Conservation (phyloP, 2,888 invertebrate species). For the Pardosa pseudoannulata region DNA sequence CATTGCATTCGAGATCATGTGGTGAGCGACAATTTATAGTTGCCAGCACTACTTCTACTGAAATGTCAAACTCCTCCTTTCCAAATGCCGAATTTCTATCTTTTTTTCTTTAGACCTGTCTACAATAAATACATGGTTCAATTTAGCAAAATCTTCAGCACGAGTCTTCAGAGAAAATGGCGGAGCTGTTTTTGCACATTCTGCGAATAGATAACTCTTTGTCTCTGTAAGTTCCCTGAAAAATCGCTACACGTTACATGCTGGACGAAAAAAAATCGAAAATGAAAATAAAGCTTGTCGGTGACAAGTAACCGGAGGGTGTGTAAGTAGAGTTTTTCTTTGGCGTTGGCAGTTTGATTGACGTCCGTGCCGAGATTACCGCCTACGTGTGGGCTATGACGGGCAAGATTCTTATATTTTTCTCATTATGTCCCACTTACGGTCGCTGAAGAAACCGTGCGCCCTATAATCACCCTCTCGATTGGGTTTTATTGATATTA, state of each 20-base stretch:
- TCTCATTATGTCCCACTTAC: conserved; percentile 1
- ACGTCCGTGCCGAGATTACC: conserved; percentile 7
- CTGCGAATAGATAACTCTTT: conserved; percentile 1
- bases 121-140: too few species aligned
- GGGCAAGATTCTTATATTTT: conserved; percentile 1
- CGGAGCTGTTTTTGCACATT: background rate
- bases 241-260: background rate
- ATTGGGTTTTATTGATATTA: conserved; percentile 1
- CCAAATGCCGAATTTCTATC: too few species aligned
- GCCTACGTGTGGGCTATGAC: conserved; percentile 3
- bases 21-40: too few species aligned
- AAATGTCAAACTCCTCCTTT: too few species aligned
- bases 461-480: background rate
- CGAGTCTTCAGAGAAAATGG: background rate
- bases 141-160: too few species aligned
- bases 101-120: too few species aligned
- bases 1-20: too few species aligned
- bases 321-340: conserved; percentile 8
- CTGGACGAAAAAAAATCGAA: background rate
- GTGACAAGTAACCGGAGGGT: conserved; percentile 10
- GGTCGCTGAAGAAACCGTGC: background rate
- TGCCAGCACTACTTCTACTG: too few species aligned
- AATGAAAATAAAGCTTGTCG: conserved; percentile 9
- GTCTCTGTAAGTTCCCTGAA: background rate
- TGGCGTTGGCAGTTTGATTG: conserved; percentile 24